phyloP scores from a whole-genome alignment of 92 coral and sea anemone species.

The Scolanthus callimorphus region DNA sequence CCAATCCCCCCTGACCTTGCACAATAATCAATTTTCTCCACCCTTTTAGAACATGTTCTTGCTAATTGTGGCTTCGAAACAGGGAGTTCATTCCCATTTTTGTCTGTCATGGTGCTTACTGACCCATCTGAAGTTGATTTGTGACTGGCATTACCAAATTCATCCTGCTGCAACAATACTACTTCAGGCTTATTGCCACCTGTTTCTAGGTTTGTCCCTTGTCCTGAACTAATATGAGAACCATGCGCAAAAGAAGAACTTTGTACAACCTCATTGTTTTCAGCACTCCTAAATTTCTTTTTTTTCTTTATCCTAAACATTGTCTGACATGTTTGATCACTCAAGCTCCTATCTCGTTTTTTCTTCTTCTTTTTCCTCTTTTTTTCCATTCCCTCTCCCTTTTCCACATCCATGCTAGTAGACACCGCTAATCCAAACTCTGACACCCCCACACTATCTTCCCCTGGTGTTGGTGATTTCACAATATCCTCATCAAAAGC shows the following conservation, averaged over 20 bases:
- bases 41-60: constrained; percentile 26
- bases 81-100: neutral
- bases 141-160: too few relatives aligned
- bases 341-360: constrained; percentile 33
- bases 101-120: neutral
- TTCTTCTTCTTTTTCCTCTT: constrained; percentile 4
- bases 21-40: constrained; percentile 62
- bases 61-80: constrained; percentile 1
- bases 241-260: too few relatives aligned
- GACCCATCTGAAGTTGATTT: neutral
- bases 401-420: too few relatives aligned
- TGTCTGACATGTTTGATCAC: constrained; percentile 80
- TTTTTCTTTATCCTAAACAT: constrained; percentile 76
- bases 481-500: constrained; percentile 8
- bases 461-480: neutral
- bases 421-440: too few relatives aligned
- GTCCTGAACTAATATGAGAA: too few relatives aligned
- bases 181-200: too few relatives aligned
- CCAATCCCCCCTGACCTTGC: constrained; percentile 59
- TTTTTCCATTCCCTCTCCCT: neutral
- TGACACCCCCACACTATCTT: neutral
- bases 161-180: too few relatives aligned
- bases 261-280: neutral
- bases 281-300: constrained; percentile 6
- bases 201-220: too few relatives aligned